Percentiles rank a stretch among this genome's conserved stretches.
Conservation (phyloP, 2,888 invertebrate genomes). For the Halocaridina rubra region DNA sequence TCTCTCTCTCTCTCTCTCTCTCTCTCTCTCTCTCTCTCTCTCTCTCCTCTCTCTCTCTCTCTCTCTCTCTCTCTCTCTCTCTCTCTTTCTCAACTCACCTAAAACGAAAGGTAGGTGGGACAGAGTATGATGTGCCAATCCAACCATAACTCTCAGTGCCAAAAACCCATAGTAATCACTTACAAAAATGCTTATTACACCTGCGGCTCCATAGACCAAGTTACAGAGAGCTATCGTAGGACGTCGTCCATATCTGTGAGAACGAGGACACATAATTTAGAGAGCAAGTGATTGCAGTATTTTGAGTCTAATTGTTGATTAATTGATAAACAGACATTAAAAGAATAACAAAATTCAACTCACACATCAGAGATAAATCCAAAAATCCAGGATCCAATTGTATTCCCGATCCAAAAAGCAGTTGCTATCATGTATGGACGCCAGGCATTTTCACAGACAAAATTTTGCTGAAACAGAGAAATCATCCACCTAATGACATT, state of each 20-base stretch:
- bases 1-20: slow-evolving; percentile 14
- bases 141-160: slow-evolving; percentile 47
- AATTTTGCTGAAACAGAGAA: slow-evolving; percentile 66
- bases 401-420: slow-evolving; percentile 65
- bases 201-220: slow-evolving; percentile 55
- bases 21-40: slow-evolving; percentile 4
- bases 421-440: slow-evolving; percentile 64
- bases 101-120: slow-evolving; percentile 63
- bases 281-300: not conserved
- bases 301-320: not conserved
- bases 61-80: slow-evolving; percentile 8
- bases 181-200: slow-evolving; percentile 49
- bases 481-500: too few species aligned
- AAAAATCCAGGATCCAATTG: slow-evolving; percentile 64
- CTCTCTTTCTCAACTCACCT: slow-evolving; percentile 35
- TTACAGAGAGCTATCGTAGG: slow-evolving; percentile 41
- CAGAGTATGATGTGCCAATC: slow-evolving; percentile 62
- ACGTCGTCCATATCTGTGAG: slow-evolving; percentile 54
- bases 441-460: slow-evolving; percentile 65
- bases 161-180: slow-evolving; percentile 33
- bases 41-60: not conserved
- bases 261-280: not conserved
- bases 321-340: not conserved
- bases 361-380: slow-evolving; percentile 65
- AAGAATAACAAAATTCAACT: slow-evolving; percentile 18